These are phyloP conservation scores for Papilio gigon DNA, from an alignment of 2,888 invertebrate genomes.

Conservation along the genomic window DNA sequence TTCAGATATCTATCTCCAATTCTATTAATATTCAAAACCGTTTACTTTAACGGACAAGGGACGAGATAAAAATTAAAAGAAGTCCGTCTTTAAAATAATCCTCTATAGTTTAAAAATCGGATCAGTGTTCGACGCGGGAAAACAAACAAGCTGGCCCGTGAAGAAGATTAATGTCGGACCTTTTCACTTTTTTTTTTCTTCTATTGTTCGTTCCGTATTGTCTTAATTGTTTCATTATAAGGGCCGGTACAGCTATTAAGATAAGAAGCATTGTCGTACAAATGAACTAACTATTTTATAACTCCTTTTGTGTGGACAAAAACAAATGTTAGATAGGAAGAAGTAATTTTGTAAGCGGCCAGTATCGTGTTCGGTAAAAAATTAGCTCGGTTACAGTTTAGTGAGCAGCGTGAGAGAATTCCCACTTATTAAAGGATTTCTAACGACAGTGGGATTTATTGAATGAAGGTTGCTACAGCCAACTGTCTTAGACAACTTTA, in stretches of 20 bases:
- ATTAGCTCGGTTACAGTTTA: slow-evolving; percentile 26
- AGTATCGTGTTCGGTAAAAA: slow-evolving; percentile 21
- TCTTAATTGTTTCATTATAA: slow-evolving; percentile 75
- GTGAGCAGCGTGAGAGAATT: slow-evolving; percentile 26
- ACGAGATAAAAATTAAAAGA: slow-evolving; percentile 53
- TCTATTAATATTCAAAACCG: slow-evolving; percentile 52
- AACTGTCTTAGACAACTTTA: slow-evolving; percentile 1
- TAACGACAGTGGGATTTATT: slow-evolving; percentile 27
- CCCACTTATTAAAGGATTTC: slow-evolving; percentile 7
- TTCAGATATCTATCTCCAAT: slow-evolving; percentile 43
- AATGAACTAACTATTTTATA: slow-evolving; percentile 35
- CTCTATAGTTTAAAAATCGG: slow-evolving; percentile 60
- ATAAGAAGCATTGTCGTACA: slow-evolving; percentile 52
- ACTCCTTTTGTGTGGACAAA: slow-evolving; percentile 33
- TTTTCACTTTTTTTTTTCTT: slow-evolving; percentile 47
- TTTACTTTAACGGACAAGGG: slow-evolving; percentile 44
- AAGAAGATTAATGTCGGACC: slow-evolving; percentile 68
- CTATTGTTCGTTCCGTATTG: slow-evolving; percentile 56
- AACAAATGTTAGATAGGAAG: slow-evolving; percentile 19
- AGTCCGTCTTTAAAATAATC: slow-evolving; percentile 53
- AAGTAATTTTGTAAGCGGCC: slow-evolving; percentile 27
- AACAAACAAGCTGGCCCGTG: slow-evolving; percentile 66
- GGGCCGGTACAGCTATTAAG: slow-evolving; percentile 60
- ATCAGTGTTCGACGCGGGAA: slow-evolving; percentile 65
- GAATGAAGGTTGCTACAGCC: neutral